phyloP scores from a whole-genome alignment of 2,888 invertebrate species.

The Cylloceria caligata region DNA sequence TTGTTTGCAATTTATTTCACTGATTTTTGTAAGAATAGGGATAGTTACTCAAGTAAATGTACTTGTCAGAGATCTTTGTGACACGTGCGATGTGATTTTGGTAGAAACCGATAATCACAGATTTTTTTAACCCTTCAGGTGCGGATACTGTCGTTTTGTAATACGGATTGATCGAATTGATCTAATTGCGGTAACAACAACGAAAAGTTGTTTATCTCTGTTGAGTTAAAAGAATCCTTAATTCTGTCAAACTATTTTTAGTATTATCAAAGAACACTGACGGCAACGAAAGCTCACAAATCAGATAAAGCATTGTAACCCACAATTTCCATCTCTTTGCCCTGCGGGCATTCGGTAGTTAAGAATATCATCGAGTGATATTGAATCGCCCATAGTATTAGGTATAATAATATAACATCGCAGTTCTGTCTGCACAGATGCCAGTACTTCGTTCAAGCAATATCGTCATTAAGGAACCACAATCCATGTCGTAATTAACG shows the following conservation, averaged over 20 bases:
- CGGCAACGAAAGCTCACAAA: not conserved
- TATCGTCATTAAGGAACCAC: conserved; percentile 77
- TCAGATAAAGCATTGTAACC: conserved; percentile 27
- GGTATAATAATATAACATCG: not conserved
- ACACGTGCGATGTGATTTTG: too few species aligned
- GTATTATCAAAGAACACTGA: not conserved
- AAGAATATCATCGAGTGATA: not conserved
- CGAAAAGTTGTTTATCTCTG: too few species aligned
- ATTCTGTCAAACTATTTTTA: not conserved
- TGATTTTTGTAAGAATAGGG: too few species aligned
- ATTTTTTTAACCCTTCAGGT: too few species aligned
- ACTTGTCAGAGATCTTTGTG: too few species aligned
- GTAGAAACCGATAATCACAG: too few species aligned
- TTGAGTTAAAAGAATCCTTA: too few species aligned
- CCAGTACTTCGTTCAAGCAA: conserved; percentile 14
- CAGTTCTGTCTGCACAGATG: conserved; percentile 3
- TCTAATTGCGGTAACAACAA: too few species aligned
- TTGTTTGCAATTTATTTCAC: too few species aligned
- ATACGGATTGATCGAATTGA: too few species aligned
- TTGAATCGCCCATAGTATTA: not conserved
- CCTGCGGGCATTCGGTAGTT: not conserved
- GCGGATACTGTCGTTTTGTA: too few species aligned
- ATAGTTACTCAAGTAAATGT: too few species aligned
- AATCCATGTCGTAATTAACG: conserved; percentile 81
- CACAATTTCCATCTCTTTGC: not conserved